A percentile compares a stretch with the other conserved stretches of the same genome.
These are phyloP conservation scores for Lithobates sylvaticus DNA, from an alignment of 2,797 vertebrate genomes.

Conservation along the genomic window DNA sequence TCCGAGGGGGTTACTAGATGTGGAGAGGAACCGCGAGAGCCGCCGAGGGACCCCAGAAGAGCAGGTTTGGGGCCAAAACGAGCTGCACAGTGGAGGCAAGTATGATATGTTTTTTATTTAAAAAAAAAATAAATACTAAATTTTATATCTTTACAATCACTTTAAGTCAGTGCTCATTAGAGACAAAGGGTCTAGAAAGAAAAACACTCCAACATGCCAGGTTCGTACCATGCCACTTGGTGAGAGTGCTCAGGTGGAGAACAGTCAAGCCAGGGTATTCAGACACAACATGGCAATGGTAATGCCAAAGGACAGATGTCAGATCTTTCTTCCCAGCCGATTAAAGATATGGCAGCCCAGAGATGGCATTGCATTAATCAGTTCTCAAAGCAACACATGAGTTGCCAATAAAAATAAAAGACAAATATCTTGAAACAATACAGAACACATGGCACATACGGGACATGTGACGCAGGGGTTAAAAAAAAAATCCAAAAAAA, in stretches of 20 bases:
- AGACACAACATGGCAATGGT: neutral
- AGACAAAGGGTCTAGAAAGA: too few species aligned
- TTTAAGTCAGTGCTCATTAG: too few species aligned
- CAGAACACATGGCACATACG: neutral
- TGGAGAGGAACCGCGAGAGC: too few species aligned
- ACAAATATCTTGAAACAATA: conserved; percentile 6
- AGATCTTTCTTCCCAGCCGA: neutral
- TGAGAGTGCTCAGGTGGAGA: neutral
- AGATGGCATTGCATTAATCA: neutral
- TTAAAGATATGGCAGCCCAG: neutral
- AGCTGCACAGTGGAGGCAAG: too few species aligned
- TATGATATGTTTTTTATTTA: too few species aligned
- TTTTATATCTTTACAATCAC: too few species aligned
- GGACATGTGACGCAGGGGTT: conserved; percentile 17
- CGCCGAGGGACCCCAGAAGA: too few species aligned
- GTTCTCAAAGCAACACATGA: neutral
- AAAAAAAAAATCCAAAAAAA: neutral
- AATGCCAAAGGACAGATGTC: neutral
- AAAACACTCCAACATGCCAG: too few species aligned
- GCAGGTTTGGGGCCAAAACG: too few species aligned
- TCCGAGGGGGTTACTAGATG: too few species aligned
- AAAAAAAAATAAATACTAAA: too few species aligned
- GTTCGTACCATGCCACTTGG: neutral
- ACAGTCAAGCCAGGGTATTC: neutral
- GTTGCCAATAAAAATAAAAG: neutral